Conservation (phyloP, 1,140 invertebrate genomes). For the Dendroctonus valens region DNA sequence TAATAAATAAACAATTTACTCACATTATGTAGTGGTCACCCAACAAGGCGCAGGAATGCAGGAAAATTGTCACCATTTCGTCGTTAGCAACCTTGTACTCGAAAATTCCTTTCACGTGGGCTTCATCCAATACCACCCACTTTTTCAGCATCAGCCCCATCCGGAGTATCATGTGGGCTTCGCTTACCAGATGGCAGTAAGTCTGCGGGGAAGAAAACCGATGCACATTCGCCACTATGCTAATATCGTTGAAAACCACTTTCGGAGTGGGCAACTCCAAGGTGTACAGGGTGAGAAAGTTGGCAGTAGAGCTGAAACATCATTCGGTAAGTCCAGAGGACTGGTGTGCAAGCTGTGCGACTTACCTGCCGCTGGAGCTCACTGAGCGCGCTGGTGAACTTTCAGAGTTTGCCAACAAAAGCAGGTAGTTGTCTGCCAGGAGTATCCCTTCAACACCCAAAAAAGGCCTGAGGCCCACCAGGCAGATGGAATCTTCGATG, state of each 20-base stretch:
- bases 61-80: conserved; percentile 56
- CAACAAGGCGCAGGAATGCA: conserved; percentile 61
- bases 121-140: conserved; percentile 41
- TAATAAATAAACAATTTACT: conserved; percentile 38
- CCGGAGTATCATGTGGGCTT: conserved; percentile 64
- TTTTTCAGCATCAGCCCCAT: conserved; percentile 51
- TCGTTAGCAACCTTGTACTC: conserved; percentile 46
- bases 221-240: conserved; percentile 64
- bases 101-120: conserved; percentile 38
- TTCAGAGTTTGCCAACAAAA: conserved; percentile 65
- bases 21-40: conserved; percentile 65
- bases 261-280: conserved; percentile 61
- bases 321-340: neutral
- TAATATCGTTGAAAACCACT: conserved; percentile 64
- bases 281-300: conserved; percentile 65
- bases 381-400: conserved; percentile 51
- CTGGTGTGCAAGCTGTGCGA: neutral
- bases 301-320: conserved; percentile 44
- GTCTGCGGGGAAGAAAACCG: conserved; percentile 59
- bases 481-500: conserved; percentile 64
- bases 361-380: conserved; percentile 46
- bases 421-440: conserved; percentile 60
- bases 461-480: conserved; percentile 72
- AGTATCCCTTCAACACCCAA: conserved; percentile 67
- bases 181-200: conserved; percentile 65